Base-by-base conservation (phyloP, 2,888 invertebrate species). In the Tipula helvola region DNA sequence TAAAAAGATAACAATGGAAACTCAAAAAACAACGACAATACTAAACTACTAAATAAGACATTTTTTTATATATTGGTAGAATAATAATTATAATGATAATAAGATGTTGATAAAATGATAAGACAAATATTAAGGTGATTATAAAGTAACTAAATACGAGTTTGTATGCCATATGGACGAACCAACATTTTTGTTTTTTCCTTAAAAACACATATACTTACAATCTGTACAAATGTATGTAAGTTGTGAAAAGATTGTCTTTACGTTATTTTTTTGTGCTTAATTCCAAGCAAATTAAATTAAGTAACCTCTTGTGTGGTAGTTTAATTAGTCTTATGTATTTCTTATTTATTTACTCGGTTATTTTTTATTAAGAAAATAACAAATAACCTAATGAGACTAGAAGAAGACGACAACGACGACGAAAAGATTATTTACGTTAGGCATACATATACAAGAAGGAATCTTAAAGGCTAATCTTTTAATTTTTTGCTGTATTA, bases 221-320 rank as follows among this genome's bases (percentile, higher is more conserved):
- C 47, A 57, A 57, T 57, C 52, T 8, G 18, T 16, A 57, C n/a
- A 41, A 41, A 8, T 5, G 13, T 52, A 52, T 16, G 52, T 47
- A 39, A 39, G n/a, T 16, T 71, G 13, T 10, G 71, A 71, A 71
- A 71, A 71, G 71, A 28, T 71, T 71, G 52, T 52, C 52, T 4
- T 71, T 71, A 71, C 71, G 10, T 71, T 71, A 10, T 28, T 71
- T 71, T 71, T 71, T 71, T 71, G 71, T 28, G 71, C 28, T 71
- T 71, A 71, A 18, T 71, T 71, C 71, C 71, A 71, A 71, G 71
- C 71, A 71, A 71, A 71, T 71, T 71, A 71, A 71, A 71, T 71
- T 71, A 71, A 71, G 71, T 84, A 84, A 41, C 84, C 84, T 84
- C 84, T 84, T 84, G 84, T 84, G 84, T 84, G 84, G 84, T 84